Conservation (phyloP, 2,113 vertebrate genomes). For the Galemys pyrenaicus region DNA sequence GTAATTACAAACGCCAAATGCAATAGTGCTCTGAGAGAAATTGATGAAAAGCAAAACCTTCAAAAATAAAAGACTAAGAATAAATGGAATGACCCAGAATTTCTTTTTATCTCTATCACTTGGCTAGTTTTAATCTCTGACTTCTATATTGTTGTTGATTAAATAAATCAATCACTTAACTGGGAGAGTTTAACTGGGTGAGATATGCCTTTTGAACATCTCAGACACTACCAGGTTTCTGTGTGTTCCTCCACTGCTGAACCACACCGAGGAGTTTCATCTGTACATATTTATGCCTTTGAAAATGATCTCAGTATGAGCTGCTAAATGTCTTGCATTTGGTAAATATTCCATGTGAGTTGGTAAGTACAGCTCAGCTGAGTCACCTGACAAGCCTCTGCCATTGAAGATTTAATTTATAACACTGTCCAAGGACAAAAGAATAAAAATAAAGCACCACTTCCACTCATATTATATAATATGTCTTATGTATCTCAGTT, state of each 20-base stretch:
- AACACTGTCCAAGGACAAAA: slow-evolving; percentile 49
- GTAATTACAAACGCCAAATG: neutral
- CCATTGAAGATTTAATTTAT: slow-evolving; percentile 53
- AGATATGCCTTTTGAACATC: neutral
- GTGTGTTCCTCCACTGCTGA: neutral
- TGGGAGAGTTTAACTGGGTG: neutral
- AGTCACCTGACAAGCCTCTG: neutral
- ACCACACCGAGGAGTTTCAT: slow-evolving; percentile 2
- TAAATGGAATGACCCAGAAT: neutral
- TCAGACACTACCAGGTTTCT: neutral
- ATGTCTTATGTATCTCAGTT: neutral
- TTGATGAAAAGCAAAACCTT: neutral
- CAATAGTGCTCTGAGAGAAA: neutral
- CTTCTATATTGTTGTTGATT: slow-evolving; percentile 61
- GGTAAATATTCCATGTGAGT: slow-evolving; percentile 57
- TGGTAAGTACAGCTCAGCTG: slow-evolving; percentile 45
- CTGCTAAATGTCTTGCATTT: slow-evolving; percentile 66
- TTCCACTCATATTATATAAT: slow-evolving; percentile 30
- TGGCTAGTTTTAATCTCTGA: slow-evolving; percentile 28
- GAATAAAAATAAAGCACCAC: slow-evolving; percentile 32
- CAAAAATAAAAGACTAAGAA: neutral
- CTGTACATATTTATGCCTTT: slow-evolving; percentile 61
- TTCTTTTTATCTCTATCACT: slow-evolving; percentile 21
- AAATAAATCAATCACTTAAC: slow-evolving; percentile 56
- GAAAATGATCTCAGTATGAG: slow-evolving; percentile 64